A percentile compares a stretch with the other conserved stretches of the same genome.
phyloP scores from a whole-genome alignment of 2,797 vertebrate species.

The Sebastes cheni region DNA sequence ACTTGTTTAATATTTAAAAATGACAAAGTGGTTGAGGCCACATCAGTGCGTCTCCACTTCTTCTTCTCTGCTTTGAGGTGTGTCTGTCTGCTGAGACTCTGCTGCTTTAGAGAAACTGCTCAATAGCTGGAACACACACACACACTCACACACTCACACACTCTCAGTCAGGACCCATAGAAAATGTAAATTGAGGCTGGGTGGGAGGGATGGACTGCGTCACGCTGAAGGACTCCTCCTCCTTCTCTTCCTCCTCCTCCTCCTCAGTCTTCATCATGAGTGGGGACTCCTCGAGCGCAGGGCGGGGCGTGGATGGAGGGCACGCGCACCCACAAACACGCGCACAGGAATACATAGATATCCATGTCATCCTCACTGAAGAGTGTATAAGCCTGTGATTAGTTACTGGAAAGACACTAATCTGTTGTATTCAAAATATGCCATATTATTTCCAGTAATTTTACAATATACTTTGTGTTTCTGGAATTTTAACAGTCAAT shows the following conservation, averaged over 20 bases:
- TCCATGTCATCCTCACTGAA: not conserved
- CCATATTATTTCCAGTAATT: no score
- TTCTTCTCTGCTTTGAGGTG: slow-evolving; percentile 71
- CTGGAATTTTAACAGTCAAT: no score
- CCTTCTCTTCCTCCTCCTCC: slow-evolving; percentile 38
- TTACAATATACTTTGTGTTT: no score
- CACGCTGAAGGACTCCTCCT: slow-evolving; percentile 46
- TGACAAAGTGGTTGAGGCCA: slow-evolving; percentile 58
- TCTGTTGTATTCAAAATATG: no score
- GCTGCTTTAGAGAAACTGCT: slow-evolving; percentile 67
- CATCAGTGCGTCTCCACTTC: slow-evolving; percentile 62
- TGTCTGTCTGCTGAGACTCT: slow-evolving; percentile 60
- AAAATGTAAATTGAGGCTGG: slow-evolving; percentile 81
- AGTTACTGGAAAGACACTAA: not conserved
- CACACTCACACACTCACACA: slow-evolving; percentile 29
- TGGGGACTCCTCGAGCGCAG: slow-evolving; percentile 71
- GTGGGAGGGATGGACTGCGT: slow-evolving; percentile 71
- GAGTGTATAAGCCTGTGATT: not conserved
- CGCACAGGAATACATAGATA: not conserved
- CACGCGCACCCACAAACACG: not conserved
- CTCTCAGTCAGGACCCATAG: slow-evolving; percentile 72
- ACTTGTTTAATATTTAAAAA: slow-evolving; percentile 50
- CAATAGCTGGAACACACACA: slow-evolving; percentile 30
- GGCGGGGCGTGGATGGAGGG: slow-evolving; percentile 56
- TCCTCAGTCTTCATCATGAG: slow-evolving; percentile 43